Conservation (phyloP, 2,113 vertebrate species). For the Mirza zaza region DNA sequence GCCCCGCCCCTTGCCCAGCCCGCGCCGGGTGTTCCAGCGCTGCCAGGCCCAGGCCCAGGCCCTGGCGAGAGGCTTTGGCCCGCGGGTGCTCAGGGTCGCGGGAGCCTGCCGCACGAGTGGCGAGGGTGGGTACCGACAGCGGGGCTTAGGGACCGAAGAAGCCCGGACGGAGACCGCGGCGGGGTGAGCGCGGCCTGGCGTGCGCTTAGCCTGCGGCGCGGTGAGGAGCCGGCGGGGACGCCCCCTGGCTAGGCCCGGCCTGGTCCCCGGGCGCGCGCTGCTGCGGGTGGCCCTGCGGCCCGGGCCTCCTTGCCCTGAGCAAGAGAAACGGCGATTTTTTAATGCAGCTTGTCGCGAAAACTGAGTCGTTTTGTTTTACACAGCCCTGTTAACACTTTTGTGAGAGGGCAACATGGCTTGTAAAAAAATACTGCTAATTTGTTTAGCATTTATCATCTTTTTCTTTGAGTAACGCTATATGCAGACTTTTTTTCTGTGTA, state of each 20-base stretch:
- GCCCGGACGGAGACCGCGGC: background rate
- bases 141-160: rapidly evolving
- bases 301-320: background rate
- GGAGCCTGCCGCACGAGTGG: rapidly evolving
- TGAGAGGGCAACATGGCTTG: background rate
- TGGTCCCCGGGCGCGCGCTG: background rate
- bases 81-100: rapidly evolving
- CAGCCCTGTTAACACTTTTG: background rate
- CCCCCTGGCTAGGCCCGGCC: background rate
- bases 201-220: rapidly evolving
- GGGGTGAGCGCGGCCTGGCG: background rate
- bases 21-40: rapidly evolving
- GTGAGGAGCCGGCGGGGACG: background rate
- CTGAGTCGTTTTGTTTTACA: background rate
- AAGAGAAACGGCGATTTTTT: rapidly evolving
- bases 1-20: background rate
- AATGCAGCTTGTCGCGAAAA: background rate
- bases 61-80: background rate
- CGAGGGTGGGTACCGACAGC: background rate
- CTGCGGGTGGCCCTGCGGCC: background rate
- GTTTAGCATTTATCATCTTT: background rate
- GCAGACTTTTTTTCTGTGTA: background rate
- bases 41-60: background rate
- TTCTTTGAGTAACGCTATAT: background rate
- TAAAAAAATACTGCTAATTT: background rate